Percentiles rank a stretch among this genome's conserved stretches.
Evolutionary conservation across 37 sponge, comb jelly and placozoan genomes (phyloP).

Genomic region (Crambe crambe): DNA sequence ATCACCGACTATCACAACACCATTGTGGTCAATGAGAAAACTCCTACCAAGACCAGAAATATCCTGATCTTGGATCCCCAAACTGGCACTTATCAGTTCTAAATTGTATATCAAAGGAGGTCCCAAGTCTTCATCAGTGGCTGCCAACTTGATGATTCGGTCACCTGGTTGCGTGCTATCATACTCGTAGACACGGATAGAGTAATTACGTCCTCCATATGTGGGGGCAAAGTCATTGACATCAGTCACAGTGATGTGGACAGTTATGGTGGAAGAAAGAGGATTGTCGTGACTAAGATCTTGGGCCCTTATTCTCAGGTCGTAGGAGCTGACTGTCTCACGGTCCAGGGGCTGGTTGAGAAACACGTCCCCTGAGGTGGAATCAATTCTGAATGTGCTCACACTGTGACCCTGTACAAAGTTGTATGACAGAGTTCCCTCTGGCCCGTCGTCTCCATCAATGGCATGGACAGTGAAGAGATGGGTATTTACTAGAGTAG

Average conservation of each 20-base stretch:
- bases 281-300: conserved; percentile 39
- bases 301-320: conserved; percentile 45
- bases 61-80: background rate
- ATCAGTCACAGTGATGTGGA: conserved; percentile 37
- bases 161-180: conserved; percentile 13
- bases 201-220: conserved; percentile 46
- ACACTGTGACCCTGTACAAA: conserved; percentile 32
- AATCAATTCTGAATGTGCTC: conserved; percentile 29
- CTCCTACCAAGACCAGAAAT: background rate
- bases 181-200: conserved; percentile 49
- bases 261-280: background rate
- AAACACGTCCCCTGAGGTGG: conserved; percentile 38
- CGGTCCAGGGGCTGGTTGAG: conserved; percentile 38
- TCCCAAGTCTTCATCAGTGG: conserved; percentile 47
- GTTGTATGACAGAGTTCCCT: conserved; percentile 37
- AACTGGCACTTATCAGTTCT: conserved; percentile 1
- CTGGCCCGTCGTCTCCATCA: conserved; percentile 57
- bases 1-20: conserved; percentile 3
- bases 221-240: conserved; percentile 66
- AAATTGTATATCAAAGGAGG: conserved; percentile 21
- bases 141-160: conserved; percentile 42
- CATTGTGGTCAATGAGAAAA: conserved; percentile 54
- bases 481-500: background rate
- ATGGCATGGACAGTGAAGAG: conserved; percentile 37
- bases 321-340: conserved; percentile 28